phyloP scores from a whole-genome alignment of 2,888 invertebrate species.

The Chydorus sphaericus region DNA sequence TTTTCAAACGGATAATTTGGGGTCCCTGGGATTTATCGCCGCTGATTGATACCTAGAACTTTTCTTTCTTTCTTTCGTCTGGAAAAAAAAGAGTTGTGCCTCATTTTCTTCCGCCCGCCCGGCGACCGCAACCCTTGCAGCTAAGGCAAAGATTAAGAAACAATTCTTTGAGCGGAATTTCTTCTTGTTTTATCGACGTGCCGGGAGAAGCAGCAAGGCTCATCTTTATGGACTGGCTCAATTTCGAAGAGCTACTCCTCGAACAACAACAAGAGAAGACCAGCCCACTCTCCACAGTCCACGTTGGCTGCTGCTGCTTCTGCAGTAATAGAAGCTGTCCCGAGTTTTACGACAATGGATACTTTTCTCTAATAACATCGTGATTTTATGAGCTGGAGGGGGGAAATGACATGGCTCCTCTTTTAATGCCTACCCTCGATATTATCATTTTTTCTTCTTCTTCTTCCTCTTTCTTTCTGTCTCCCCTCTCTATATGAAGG shows the following conservation, averaged over 20 bases:
- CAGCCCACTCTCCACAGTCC: not conserved
- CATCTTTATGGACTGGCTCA: not conserved
- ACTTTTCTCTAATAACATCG: not conserved
- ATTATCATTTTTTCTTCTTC: not conserved
- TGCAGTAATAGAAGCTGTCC: not conserved
- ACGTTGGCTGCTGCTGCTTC: not conserved
- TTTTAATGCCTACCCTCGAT: not conserved
- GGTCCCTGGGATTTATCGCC: slow-evolving; percentile 14
- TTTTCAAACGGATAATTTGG: slow-evolving; percentile 12
- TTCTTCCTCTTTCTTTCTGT: not conserved
- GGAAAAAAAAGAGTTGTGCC: slow-evolving; percentile 5
- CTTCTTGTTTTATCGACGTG: not conserved
- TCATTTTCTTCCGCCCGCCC: not conserved
- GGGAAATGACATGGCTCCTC: not conserved
- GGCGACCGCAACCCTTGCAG: not conserved
- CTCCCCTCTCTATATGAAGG: too few species aligned
- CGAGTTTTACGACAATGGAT: slow-evolving; percentile 1
- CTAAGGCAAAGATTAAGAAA: not conserved
- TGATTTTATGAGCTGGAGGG: not conserved
- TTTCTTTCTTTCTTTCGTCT: not conserved
- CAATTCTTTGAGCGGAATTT: not conserved
- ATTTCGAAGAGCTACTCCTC: not conserved
- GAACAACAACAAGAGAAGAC: too few species aligned
- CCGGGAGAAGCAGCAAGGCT: not conserved
- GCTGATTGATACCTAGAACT: slow-evolving; percentile 15